These are phyloP conservation scores for Horisme vitalbata DNA, from an alignment of 2,888 invertebrate genomes.

Conservation along the genomic window DNA sequence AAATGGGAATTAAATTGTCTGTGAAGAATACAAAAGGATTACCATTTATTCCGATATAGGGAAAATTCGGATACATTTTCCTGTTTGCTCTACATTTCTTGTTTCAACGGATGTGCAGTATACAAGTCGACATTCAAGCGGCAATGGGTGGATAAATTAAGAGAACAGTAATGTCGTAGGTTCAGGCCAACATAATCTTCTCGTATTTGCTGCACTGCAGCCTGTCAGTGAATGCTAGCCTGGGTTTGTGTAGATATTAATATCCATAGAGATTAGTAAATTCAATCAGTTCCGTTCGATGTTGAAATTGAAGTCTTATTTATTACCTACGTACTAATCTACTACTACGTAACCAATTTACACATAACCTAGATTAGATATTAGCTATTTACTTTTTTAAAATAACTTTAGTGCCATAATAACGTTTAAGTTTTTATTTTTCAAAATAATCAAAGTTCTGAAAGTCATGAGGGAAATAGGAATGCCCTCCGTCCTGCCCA, in stretches of 20 bases:
- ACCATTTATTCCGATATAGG: constrained; percentile 43
- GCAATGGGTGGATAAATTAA: constrained; percentile 38
- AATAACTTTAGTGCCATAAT: too few species aligned
- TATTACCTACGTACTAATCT: too few species aligned
- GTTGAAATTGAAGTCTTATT: not conserved
- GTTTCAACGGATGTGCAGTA: constrained; percentile 9
- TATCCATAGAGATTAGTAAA: not conserved
- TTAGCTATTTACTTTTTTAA: too few species aligned
- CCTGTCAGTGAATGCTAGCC: constrained; percentile 37
- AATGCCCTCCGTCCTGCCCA: constrained; percentile 34
- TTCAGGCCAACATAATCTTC: constrained; percentile 38
- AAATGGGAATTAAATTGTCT: constrained; percentile 73
- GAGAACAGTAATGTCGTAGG: constrained; percentile 10
- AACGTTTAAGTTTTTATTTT: constrained; percentile 25
- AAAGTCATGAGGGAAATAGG: constrained; percentile 56
- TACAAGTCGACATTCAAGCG: constrained; percentile 6
- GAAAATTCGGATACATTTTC: constrained; percentile 18
- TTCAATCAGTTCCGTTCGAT: not conserved
- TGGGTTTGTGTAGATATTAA: constrained; percentile 30
- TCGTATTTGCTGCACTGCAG: constrained; percentile 50
- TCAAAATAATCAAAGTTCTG: constrained; percentile 55
- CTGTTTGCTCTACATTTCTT: constrained; percentile 37
- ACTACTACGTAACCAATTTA: too few species aligned
- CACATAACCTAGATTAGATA: too few species aligned
- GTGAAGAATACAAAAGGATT: constrained; percentile 67